These are phyloP conservation scores for Dreissena rostriformis DNA, from an alignment of 1,140 invertebrate species.

Conservation along the genomic window DNA sequence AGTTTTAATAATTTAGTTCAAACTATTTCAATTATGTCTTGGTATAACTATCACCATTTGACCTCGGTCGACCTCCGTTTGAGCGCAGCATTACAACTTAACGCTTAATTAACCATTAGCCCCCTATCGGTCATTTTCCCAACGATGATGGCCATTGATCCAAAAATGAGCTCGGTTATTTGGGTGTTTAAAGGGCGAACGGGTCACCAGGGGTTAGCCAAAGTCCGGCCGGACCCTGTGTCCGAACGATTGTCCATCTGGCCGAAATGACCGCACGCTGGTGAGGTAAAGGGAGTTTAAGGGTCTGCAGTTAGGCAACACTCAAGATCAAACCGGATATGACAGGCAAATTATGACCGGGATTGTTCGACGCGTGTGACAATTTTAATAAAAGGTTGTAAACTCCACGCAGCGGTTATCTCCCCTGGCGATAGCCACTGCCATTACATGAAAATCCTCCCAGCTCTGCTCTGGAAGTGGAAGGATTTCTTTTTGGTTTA, in stretches of 20 bases:
- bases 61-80: background rate
- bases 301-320: background rate
- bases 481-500: no score
- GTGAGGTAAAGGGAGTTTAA: conserved; percentile 13
- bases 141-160: conserved; percentile 13
- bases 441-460: no score
- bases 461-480: no score
- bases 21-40: conserved; percentile 40
- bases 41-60: background rate
- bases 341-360: conserved; percentile 43
- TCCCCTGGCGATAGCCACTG: no score
- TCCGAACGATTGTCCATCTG: conserved; percentile 51
- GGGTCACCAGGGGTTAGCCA: conserved; percentile 35
- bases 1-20: background rate
- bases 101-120: background rate
- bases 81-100: background rate
- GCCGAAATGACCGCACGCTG: conserved; percentile 27
- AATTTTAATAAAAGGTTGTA: no score
- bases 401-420: no score
- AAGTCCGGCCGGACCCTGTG: conserved; percentile 30
- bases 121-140: conserved; percentile 4
- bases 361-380: background rate
- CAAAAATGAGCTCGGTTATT: conserved; percentile 20
- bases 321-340: conserved; percentile 38
- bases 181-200: conserved; percentile 6